A percentile compares a stretch with the other conserved stretches of the same genome.
These are phyloP conservation scores for Monopterus albus DNA, from an alignment of 2,113 vertebrate species.

Conservation along the genomic window DNA sequence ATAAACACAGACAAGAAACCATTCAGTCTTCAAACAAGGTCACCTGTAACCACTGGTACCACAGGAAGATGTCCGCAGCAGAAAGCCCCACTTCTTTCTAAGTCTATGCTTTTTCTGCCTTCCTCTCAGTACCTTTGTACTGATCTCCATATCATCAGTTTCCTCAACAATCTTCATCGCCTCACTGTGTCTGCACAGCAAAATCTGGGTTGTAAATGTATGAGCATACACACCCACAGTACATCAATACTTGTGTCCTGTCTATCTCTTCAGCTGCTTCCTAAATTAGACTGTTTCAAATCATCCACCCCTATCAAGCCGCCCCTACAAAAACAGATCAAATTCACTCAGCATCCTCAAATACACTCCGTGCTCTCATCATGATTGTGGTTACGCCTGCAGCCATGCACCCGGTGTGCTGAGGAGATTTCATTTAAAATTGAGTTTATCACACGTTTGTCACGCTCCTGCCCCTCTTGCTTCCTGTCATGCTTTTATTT, in stretches of 20 bases:
- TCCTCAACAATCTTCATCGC: not conserved
- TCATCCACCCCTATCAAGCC: conserved; percentile 32
- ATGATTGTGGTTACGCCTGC: conserved; percentile 45
- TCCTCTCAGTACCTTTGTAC: no score
- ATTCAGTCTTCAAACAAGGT: no score
- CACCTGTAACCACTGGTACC: no score
- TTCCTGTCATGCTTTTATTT: conserved; percentile 1
- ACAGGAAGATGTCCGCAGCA: no score
- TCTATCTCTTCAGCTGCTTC: conserved; percentile 48
- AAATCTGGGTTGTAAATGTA: conserved; percentile 2
- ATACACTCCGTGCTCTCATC: conserved; percentile 14
- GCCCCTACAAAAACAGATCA: conserved; percentile 31
- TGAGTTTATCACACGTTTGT: conserved; percentile 14
- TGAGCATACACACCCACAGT: conserved; percentile 3
- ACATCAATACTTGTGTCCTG: conserved; percentile 4
- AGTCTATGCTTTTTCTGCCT: no score
- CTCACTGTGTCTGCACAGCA: not conserved
- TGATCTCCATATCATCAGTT: not conserved
- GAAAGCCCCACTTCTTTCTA: no score
- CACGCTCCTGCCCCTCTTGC: no score
- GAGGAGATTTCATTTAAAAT: conserved; percentile 18
- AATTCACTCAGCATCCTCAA: conserved; percentile 31
- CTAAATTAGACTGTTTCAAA: conserved; percentile 56
- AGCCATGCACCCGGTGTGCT: conserved; percentile 24
- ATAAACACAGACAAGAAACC: no score